Base-by-base conservation (phyloP, 2,888 invertebrate species). In the Taphrorychus bicolor region DNA sequence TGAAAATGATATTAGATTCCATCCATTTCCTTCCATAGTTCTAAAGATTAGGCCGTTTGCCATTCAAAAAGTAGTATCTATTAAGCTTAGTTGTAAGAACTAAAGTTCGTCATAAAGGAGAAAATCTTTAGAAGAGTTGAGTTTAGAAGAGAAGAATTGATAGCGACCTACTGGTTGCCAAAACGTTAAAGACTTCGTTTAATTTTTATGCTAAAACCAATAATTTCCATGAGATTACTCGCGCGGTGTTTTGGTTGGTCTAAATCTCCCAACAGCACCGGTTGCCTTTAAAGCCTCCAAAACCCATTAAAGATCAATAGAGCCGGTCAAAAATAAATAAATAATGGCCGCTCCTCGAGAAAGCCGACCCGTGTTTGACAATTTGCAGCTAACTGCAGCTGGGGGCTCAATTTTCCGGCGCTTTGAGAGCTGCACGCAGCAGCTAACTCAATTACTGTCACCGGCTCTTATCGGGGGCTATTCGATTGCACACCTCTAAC, bases 361-460 rank as follows among this genome's bases (percentile, higher is more conserved):
- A 60, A 60, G 59, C 32, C 19, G 32, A 52, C 16, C 59, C 59
- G 49, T 60, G 59, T 60, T 60, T 62, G 23, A 49, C 62, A 62
- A 56, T 62, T 62, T 62, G 49, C 56, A 62, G 48, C 62, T 62
- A 48, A 62, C 54, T 62, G 54, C 62, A 63, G 21, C 49, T 63
- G 57, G 49, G 48, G 41, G 57, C 63, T 57, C 22, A 48, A 57
- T 63, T 45, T 57, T 57, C 48, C 63, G 57, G 49, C 23, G 57
- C 57, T 57, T 63, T 56, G 49, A 22, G 57, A 32, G 21, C 21
- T 19, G 49, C 48, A 45, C 49, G 24, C 49, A 32, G 24, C 32
- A 49, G 59, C 59, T 57, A 63, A 63, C 57, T 40, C 21, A 57
- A 49, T 63, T 63, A 63, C 63, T 57, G 63, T 49, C 63, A 57